phyloP scores from a whole-genome alignment of 2,888 invertebrate species.

The Tipula unca region DNA sequence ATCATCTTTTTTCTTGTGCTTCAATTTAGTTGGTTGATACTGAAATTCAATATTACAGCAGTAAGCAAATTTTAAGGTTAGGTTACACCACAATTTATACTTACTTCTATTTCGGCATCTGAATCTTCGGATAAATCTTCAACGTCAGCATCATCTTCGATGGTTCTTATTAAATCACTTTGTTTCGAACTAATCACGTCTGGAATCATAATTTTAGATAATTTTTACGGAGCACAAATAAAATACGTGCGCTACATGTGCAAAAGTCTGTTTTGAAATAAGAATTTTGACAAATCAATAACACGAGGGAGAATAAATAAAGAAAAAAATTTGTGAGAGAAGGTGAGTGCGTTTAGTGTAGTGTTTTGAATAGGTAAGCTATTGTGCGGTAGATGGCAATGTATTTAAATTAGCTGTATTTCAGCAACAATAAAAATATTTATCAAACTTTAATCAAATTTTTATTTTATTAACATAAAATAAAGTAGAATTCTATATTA shows the following conservation, averaged over 20 bases:
- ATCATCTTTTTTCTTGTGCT: conserved; percentile 59
- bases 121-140: conserved; percentile 72
- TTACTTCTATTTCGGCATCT: conserved; percentile 70
- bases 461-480: too few species aligned
- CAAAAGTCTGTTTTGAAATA: neutral
- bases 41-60: conserved; percentile 34
- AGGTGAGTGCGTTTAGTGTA: neutral
- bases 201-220: neutral
- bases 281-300: neutral
- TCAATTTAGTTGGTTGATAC: conserved; percentile 77
- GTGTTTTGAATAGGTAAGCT: neutral
- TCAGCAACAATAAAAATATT: too few species aligned
- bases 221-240: neutral
- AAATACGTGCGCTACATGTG: neutral
- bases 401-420: too few species aligned
- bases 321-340: neutral
- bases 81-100: conserved; percentile 9
- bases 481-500: too few species aligned
- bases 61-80: conserved; percentile 22
- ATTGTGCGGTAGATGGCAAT: neutral
- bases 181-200: conserved; percentile 15
- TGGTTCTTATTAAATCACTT: conserved; percentile 68
- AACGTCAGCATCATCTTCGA: conserved; percentile 73
- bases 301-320: neutral
- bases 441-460: too few species aligned